Conservation (phyloP, 2,113 vertebrate species). For the Trogon melanurus region DNA sequence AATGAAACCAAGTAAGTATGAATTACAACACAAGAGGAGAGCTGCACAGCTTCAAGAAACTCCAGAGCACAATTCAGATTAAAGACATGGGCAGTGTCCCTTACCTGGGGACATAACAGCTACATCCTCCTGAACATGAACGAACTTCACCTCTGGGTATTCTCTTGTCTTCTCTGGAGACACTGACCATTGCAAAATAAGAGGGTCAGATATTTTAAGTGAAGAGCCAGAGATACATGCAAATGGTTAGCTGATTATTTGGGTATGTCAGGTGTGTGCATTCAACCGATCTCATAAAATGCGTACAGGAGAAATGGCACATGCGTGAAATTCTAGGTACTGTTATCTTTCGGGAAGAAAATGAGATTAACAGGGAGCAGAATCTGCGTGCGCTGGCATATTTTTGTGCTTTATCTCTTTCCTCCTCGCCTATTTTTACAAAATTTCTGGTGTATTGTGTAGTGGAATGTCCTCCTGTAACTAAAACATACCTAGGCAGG, state of each 20-base stretch:
- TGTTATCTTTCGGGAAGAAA: not conserved
- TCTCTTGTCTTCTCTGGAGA: not conserved
- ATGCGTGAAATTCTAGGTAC: not conserved
- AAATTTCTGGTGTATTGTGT: not conserved
- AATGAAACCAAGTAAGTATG: not conserved
- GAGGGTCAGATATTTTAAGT: not conserved
- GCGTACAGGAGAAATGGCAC: not conserved
- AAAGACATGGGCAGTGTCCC: fast-evolving
- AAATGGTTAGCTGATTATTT: not conserved
- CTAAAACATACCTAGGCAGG: not conserved
- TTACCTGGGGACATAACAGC: not conserved
- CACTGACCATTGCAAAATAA: not conserved
- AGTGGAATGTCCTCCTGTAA: not conserved
- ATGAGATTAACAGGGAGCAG: not conserved
- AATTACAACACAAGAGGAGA: not conserved
- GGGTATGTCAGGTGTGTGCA: not conserved
- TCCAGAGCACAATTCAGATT: not conserved
- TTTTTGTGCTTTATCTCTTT: not conserved
- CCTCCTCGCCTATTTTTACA: not conserved
- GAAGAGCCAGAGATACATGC: not conserved
- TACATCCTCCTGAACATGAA: fast-evolving
- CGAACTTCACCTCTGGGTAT: not conserved
- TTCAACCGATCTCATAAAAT: not conserved
- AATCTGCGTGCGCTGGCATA: not conserved
- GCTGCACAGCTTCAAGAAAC: not conserved